Evolutionary conservation across 2,888 invertebrate species (phyloP).

Genomic region (Branchinecta sandiegonensis): DNA sequence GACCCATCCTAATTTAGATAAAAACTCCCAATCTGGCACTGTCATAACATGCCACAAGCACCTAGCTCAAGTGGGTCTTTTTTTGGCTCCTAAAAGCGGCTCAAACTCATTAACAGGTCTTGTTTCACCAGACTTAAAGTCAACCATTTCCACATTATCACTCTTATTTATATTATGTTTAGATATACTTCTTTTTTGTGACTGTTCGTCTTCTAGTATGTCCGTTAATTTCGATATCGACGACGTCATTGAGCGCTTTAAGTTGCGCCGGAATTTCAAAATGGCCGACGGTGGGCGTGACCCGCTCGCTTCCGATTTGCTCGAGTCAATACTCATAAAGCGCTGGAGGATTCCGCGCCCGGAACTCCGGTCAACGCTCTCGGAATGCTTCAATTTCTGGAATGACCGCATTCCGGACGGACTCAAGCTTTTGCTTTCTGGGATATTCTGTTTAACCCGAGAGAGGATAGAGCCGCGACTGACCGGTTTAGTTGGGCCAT

Average conservation of each 20-base stretch:
- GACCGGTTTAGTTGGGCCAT: background rate
- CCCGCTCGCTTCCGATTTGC: no score
- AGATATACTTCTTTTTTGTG: constrained; percentile 6
- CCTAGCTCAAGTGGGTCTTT: background rate
- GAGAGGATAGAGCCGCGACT: background rate
- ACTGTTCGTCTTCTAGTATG: constrained; percentile 2
- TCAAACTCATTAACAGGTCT: background rate
- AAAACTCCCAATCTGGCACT: no score
- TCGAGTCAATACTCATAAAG: background rate
- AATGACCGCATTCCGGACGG: background rate
- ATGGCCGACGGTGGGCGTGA: background rate
- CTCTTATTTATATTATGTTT: background rate
- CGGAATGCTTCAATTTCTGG: background rate
- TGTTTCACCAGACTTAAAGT: background rate
- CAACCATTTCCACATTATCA: background rate
- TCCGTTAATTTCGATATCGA: constrained; percentile 9
- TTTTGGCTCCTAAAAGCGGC: background rate
- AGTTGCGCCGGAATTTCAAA: background rate
- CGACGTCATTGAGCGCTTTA: constrained; percentile 5
- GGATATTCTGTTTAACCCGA: background rate
- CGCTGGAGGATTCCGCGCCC: background rate
- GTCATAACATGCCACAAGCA: no score
- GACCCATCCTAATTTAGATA: no score
- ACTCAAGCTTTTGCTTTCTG: constrained; percentile 9
- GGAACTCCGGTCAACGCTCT: background rate